Evolutionary conservation across 2,888 invertebrate species (phyloP), one percentile per base, ranked within the genome.

Genomic region (Amblyjoppa proteus): DNA sequence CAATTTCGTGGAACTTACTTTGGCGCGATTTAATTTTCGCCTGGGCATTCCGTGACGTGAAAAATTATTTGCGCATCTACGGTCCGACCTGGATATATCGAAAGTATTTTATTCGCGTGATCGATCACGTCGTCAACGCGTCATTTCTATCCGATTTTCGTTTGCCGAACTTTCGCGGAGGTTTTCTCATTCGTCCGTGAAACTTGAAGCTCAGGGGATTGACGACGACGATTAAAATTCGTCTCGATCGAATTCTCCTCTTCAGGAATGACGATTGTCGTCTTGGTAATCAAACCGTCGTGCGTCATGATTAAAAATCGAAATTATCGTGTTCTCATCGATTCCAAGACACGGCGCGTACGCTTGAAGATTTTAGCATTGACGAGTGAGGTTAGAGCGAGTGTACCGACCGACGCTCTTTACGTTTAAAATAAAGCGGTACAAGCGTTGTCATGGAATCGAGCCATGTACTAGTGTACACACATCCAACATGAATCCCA

Each of bases 401-500:
- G 20, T 34, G 51, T 80, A 49, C 70, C 41, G 20, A 56, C 25
- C 4, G 34, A 58, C 13, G 61, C 28, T n/a, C 49, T 0, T 13
- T 28, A 38, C 56, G 73, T 51, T 25, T 25, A 70, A 80, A 68
- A 66, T 13, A 71, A 80, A 28, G 41, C 41, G 45, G 34, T 9
- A 13, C n/a, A 16, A 20, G 13, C 66, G 84, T 84, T 84, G 84
- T 68, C 51, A 84, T 81, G 81, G 76, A 58, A 76, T 34, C 80
- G n/a, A 71, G 69, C 69, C 16, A 73, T 2, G 20, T 34, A 41
- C 11, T 16, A 20, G 66, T 58, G 0, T 45, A 16, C 3, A 16
- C 3, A 5, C 34, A 45, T 28, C 13, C 13, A 41, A 28, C 25
- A 20, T 25, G 7, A 25, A 25, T 20, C 25, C 56, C 7, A 20